Evolutionary conservation across 1,140 invertebrate species (phyloP).

Genomic region (Tetraneura akinire): DNA sequence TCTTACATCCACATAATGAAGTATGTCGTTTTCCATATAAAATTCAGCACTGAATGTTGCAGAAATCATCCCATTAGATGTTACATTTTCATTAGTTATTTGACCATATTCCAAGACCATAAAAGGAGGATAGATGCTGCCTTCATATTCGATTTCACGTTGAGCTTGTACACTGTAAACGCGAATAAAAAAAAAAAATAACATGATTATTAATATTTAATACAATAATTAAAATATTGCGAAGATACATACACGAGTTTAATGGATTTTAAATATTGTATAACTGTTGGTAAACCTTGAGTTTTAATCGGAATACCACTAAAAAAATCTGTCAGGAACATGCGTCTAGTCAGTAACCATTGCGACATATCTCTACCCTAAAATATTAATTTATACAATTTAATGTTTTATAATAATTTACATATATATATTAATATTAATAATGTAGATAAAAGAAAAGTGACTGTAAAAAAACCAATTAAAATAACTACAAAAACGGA

Average conservation of each 20-base stretch:
- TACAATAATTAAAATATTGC: not conserved
- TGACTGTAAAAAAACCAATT: too few relatives aligned
- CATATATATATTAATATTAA: too few relatives aligned
- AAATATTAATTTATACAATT: slow-evolving; percentile 33
- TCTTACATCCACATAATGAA: slow-evolving; percentile 62
- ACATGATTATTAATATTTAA: not conserved
- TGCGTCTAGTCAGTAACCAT: slow-evolving; percentile 68
- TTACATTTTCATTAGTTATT: slow-evolving; percentile 60
- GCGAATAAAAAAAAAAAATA: too few relatives aligned
- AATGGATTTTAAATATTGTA: slow-evolving; percentile 59
- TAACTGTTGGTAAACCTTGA: slow-evolving; percentile 55
- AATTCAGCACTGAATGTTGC: slow-evolving; percentile 66
- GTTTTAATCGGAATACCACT: slow-evolving; percentile 59
- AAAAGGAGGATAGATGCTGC: slow-evolving; percentile 66
- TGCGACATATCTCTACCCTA: slow-evolving; percentile 61
- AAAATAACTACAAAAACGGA: too few relatives aligned
- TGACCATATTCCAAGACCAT: slow-evolving; percentile 64
- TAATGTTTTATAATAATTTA: not conserved
- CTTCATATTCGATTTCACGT: slow-evolving; percentile 60
- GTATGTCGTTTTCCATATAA: slow-evolving; percentile 61
- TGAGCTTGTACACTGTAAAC: slow-evolving; percentile 61
- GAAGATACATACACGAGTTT: slow-evolving; percentile 55
- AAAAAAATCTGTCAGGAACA: slow-evolving; percentile 69
- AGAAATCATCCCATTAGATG: slow-evolving; percentile 59
- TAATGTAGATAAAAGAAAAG: too few relatives aligned